Base-by-base conservation (phyloP, 2,888 invertebrate species). In the Oscheius sp. region DNA sequence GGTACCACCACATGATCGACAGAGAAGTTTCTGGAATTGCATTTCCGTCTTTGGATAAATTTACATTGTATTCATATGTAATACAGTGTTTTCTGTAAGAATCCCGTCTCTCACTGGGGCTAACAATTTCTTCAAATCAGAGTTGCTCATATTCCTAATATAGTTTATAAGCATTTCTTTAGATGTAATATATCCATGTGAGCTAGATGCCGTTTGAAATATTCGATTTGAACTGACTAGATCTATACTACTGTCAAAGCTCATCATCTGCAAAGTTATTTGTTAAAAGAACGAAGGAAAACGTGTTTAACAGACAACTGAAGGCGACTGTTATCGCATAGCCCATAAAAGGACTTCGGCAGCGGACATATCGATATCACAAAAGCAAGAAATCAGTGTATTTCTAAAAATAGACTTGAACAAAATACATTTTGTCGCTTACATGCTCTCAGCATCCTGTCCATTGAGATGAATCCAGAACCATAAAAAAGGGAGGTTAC, bases 1-100 rank as follows among this genome's bases (percentile, higher is more conserved):
- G 78, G 74, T 22, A 75, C 71, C 28, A 79, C 72, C n/a, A 81
- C 73, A 47, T 80, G 78, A 49, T 81, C 81, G n/a, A 79, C 70
- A 2, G 81, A 81, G 49, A 78, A 77, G 50, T 81, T 79, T 67
- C 81, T 81, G 64, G 32, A 72, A 59, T 49, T 4, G n/a, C 9
- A 50, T 17, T 1, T 41, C 1, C 24, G 17, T 33, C 44, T 17
- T 1, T 26, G 26, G 20, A 26, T 22, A 24, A 3, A 24, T 24
- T 50, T 54, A 81, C 81, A 75, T 68, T 8, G 76, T 79, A 64
- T 81, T 79, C 71, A 81, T 72, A 61, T 77, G 74, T 9, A 81
- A 71, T 45, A 80, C 71, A 14, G 81, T 79, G 33, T 81, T 78
- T 30, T 80, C 80, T 8, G 76, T 77, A 12, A 81, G 47, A 9